Conservation (phyloP, 2,797 vertebrate species). For the Gastrophryne carolinensis region DNA sequence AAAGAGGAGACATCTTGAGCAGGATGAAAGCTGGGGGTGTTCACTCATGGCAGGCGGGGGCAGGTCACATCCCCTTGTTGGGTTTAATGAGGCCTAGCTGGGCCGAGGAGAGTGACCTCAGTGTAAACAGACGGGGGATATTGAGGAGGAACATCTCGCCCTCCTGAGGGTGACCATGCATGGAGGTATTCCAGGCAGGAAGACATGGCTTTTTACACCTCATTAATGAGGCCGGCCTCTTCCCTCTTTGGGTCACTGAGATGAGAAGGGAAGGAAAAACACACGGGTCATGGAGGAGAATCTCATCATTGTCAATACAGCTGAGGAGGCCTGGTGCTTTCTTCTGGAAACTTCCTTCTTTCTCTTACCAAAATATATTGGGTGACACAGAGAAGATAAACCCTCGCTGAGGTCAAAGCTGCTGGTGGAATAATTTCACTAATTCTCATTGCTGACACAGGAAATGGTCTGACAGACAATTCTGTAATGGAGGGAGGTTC, state of each 20-base stretch:
- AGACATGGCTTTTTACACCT: slow-evolving; percentile 24
- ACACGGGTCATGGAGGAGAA: slow-evolving; percentile 18
- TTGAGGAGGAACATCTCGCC: slow-evolving; percentile 15
- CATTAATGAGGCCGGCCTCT: background rate
- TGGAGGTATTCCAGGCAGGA: slow-evolving; percentile 1
- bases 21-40: background rate
- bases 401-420: no score
- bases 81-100: slow-evolving; percentile 14
- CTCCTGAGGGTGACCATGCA: slow-evolving; percentile 10
- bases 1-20: background rate
- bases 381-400: no score
- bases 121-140: slow-evolving; percentile 27
- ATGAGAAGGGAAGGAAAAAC: background rate
- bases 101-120: slow-evolving; percentile 22
- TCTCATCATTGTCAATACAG: no score
- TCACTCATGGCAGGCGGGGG: background rate
- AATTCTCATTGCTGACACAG: no score
- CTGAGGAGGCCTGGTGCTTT: background rate
- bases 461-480: no score
- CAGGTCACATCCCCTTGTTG: slow-evolving; percentile 26
- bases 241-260: slow-evolving; percentile 9
- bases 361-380: no score
- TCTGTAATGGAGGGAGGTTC: no score
- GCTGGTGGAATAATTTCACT: no score
- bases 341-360: background rate